A percentile compares a stretch with the other conserved stretches of the same genome.
phyloP scores from a whole-genome alignment of 2,888 invertebrate genomes.

The Melinopterus prodromus region DNA sequence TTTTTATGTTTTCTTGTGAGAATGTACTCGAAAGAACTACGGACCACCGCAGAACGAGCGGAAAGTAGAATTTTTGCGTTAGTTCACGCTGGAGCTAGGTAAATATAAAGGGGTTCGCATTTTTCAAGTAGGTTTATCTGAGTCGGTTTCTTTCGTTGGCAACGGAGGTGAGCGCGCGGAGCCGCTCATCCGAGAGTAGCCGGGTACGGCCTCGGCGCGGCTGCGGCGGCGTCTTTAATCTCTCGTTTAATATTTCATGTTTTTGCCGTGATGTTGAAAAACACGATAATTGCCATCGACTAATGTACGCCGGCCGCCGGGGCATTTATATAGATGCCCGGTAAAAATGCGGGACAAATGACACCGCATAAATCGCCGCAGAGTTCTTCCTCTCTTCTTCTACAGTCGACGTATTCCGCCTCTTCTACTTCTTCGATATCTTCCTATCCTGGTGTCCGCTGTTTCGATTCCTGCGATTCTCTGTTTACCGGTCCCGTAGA shows the following conservation, averaged over 20 bases:
- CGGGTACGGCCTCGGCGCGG: conserved; percentile 9
- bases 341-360: conserved; percentile 45
- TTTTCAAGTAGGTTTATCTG: conserved; percentile 7
- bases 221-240: conserved; percentile 55
- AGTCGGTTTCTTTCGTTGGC: background rate
- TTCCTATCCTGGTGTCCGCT: background rate
- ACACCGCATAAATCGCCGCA: conserved; percentile 39
- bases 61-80: background rate
- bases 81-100: background rate
- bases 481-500: background rate
- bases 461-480: background rate
- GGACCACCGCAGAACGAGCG: background rate
- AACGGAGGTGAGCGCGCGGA: background rate
- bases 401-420: background rate
- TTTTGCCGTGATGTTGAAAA: conserved; percentile 55
- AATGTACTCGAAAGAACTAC: no score
- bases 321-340: conserved; percentile 49
- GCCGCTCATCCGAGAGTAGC: background rate
- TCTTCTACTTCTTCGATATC: background rate
- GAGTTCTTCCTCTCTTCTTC: background rate
- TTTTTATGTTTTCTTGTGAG: no score
- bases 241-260: conserved; percentile 57
- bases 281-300: conserved; percentile 56
- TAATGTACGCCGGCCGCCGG: conserved; percentile 51
- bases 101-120: background rate